Evolutionary conservation across 2,888 invertebrate species (phyloP), one percentile per base, ranked within the genome.

Genomic region (Germaria angustata): DNA sequence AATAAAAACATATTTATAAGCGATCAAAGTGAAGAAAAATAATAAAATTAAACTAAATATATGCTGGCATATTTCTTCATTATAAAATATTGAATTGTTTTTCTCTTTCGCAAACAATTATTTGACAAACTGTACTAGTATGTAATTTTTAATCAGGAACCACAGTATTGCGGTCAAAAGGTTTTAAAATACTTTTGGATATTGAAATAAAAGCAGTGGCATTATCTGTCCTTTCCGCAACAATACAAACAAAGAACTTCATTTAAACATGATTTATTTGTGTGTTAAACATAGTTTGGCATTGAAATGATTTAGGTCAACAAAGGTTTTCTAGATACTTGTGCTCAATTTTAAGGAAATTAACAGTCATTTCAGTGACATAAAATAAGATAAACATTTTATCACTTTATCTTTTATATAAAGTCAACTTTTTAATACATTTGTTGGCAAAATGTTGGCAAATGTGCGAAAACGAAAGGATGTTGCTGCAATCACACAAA

Each of bases 221-320:
- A 44, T 13, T n/a, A 20, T 2, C 11, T 4, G 1, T 17, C 2
- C 34, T 0, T 32, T 32, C 1, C 4, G 15, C 6, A 32, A 20
- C 1, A 17, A 34, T 8, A 59, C 13, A 39, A 7, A 59, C 39
- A 36, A 36, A 36, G 2, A 32, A 17, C 34, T 11, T 6, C 17
- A 11, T 17, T 7, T 36, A 17, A 17, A 36, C 7, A 39, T 36
- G 39, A 53, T 39, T 22, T 28, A 51, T 66, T 51, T 36, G 3
- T 34, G 46, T 39, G 5, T 20, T 0, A 11, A 9, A 49, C 44
- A 44, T 8, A 53, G 44, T 9, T 63, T 79, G 66, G 34, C 72
- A 53, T 53, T 61, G 57, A 66, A 72, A 51, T 79, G 79, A 80
- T 73, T 51, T 73, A 44, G 79, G 79, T 80, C 66, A 68, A 17